Evolutionary conservation across 2,797 vertebrate species (phyloP).

Genomic region (Brachyrhaphis roseni): DNA sequence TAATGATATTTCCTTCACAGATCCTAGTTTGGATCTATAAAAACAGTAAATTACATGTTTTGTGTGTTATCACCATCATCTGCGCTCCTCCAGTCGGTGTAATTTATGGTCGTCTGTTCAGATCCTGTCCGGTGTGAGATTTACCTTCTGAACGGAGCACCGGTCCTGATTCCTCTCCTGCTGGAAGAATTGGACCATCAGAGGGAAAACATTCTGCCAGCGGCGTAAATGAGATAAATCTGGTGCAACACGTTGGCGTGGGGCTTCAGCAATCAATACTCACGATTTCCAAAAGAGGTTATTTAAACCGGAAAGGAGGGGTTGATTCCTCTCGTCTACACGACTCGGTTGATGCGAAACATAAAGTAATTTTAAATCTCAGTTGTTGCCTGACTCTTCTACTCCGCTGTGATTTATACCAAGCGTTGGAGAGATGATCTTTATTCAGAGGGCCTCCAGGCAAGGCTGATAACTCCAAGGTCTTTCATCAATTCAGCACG

Average conservation of each 20-base stretch:
- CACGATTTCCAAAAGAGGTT: slow-evolving; percentile 26
- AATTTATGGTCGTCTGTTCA: slow-evolving; percentile 26
- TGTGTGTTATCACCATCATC: slow-evolving; percentile 31
- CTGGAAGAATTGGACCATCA: slow-evolving; percentile 16
- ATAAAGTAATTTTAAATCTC: slow-evolving; percentile 27
- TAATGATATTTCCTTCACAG: not conserved
- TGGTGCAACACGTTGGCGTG: slow-evolving; percentile 4
- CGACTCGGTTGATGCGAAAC: slow-evolving; percentile 13
- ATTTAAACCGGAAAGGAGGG: slow-evolving; percentile 16
- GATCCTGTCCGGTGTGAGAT: slow-evolving; percentile 23
- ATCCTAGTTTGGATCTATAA: not conserved
- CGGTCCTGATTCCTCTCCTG: slow-evolving; percentile 2
- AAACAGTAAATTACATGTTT: not conserved
- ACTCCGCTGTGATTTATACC: slow-evolving; percentile 62
- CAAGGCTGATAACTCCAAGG: slow-evolving; percentile 60
- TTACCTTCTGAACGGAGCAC: slow-evolving; percentile 30
- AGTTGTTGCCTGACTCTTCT: not conserved
- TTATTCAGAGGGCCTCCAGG: slow-evolving; percentile 68
- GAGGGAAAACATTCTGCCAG: not conserved
- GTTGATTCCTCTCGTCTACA: not conserved
- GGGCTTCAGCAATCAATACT: slow-evolving; percentile 30
- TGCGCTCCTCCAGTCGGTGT: not conserved
- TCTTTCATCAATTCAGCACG: slow-evolving; percentile 65
- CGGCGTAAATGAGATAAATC: slow-evolving; percentile 27
- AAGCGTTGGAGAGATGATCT: slow-evolving; percentile 59